phyloP scores from a whole-genome alignment of 2,888 invertebrate species.

The Acrobasis suavella region DNA sequence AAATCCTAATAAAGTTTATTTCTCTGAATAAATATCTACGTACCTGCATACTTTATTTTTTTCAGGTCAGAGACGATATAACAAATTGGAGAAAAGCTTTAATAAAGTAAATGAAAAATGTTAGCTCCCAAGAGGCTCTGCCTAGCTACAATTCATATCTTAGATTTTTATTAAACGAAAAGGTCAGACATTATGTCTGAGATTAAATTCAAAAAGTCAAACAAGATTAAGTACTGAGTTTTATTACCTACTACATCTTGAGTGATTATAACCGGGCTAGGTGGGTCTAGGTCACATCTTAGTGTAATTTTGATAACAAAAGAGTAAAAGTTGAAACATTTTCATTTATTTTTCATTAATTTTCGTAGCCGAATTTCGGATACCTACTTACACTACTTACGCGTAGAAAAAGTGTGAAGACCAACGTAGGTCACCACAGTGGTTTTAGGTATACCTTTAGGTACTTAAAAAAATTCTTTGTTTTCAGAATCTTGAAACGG shows the following conservation, averaged over 20 bases:
- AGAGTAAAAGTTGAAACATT: too few relatives aligned
- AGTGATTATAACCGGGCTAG: neutral
- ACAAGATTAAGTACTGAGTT: neutral
- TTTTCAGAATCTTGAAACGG: constrained; percentile 83
- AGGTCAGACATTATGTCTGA: constrained; percentile 6
- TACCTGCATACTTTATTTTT: neutral
- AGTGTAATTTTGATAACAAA: too few relatives aligned
- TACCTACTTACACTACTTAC: too few relatives aligned
- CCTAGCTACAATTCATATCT: neutral
- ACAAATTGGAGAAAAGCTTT: neutral
- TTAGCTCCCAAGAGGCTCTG: neutral
- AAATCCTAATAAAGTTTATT: too few relatives aligned
- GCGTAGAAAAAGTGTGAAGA: too few relatives aligned
- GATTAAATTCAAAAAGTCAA: neutral
- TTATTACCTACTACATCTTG: too few relatives aligned
- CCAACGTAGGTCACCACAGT: too few relatives aligned
- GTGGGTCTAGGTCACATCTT: neutral
- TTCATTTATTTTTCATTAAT: too few relatives aligned
- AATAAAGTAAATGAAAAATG: constrained; percentile 1
- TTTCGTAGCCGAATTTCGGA: too few relatives aligned
- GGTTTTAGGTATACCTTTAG: too few relatives aligned
- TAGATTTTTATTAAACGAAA: constrained; percentile 6
- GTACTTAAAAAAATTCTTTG: neutral
- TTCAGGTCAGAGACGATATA: neutral
- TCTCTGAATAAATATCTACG: too few relatives aligned